Evolutionary conservation across 2,113 vertebrate genomes (phyloP), one percentile per base, ranked within the genome.

Genomic region (Formicarius rufipectus): DNA sequence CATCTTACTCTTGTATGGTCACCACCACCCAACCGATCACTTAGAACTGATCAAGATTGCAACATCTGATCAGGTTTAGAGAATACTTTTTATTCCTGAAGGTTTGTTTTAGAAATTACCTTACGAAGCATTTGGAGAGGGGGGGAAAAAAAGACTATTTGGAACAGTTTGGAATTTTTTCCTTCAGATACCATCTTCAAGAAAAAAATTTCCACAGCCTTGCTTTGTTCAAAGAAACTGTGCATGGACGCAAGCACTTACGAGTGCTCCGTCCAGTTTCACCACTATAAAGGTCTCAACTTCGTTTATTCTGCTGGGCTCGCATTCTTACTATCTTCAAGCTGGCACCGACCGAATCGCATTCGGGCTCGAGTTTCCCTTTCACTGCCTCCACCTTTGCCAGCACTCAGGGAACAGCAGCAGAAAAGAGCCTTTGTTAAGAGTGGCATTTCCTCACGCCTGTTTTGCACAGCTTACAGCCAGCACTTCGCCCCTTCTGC

Each of bases 361-460:
- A 10, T 28, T 4, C 1, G 58, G 77, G 58, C n/a, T 93, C 56
- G 20, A 42, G 76, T 87, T 87, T 49, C 87, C 23, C 49, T 66
- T 59, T 42, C 87, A 33, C 35, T 1, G 18, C 19, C 55, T 49
- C 42, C 55, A 90, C 75, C 69, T 91, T 20, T 83, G 74, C 1
- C 77, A 79, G 85, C 74, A 44, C 72, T 21, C 50, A 1, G 2
- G 5, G 44, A 58, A 60, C 22, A 10, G 69, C 9, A 69, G 47
- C 39, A 87, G 73, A 84, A 91, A 66, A 79, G 78, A 50, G 53
- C 74, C 77, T 87, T 87, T 95, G 87, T 91, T 37, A 58, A 9
- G 18, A 31, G 47, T 24, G 3, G 67, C 14, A 39, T 13, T 18
- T 33, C 52, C 64, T 73, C 72, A 21, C 0, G 10, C 42, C 40